Base-by-base conservation (phyloP, 2,797 vertebrate species). In the Cyprinodon diabolis region DNA sequence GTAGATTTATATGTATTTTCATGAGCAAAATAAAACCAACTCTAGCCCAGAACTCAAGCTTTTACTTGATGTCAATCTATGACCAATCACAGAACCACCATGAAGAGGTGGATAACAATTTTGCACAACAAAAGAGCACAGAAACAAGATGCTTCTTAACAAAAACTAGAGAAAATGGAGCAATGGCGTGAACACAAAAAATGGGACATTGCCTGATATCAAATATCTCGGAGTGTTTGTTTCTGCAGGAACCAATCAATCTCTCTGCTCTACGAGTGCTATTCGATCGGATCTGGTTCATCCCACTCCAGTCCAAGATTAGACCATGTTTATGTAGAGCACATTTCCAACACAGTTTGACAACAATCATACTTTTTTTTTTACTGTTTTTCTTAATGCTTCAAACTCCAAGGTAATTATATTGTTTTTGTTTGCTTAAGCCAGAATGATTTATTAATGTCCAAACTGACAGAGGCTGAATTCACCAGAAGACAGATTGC, bases 231-330 rank as follows among this genome's bases (percentile, higher is more conserved):
- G 71, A 79, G 69, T 79, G 52, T 75, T 63, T 75, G 74, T 45
- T 80, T 87, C 68, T 75, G 70, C 75, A 75, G 71, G 75, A 89
- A 79, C 67, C 80, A 77, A 90, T 90, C 85, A 85, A 86, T 89
- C 73, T 47, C 49, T 66, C 67, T 67, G 74, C 69, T 90, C 68
- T 69, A 62, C 58, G 69, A 52, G 72, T 83, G 76, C 72, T 65
- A 77, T 90, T 85, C 82, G 80, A 86, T 78, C 62, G 71, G 74
- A 60, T 81, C 82, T 74, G 40, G 40, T 72, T 69, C 76, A 78
- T 77, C 74, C 54, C 62, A 68, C 76, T 68, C 68, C 69, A 74
- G 66, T 81, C 81, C 62, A 55, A 84, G 37, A 89, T 77, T 67
- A 81, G 83, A 49, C 72, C 52, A n/a, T 52, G 77, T 75, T 81